Evolutionary conservation across 1,140 invertebrate species (phyloP), one percentile per base, ranked within the genome.

Genomic region (Achatina immaculata): DNA sequence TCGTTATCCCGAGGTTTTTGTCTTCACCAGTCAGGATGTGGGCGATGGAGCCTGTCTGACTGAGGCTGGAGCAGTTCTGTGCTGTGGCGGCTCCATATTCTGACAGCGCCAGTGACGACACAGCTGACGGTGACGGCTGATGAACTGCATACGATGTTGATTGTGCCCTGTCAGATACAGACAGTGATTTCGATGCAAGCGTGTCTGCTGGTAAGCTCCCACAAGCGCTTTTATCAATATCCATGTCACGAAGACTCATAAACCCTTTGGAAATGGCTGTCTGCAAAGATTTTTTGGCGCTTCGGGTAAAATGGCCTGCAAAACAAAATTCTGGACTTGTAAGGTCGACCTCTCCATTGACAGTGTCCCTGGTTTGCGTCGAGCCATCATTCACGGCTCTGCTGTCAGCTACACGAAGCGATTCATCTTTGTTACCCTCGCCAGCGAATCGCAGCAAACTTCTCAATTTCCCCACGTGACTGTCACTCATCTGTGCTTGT

Each of bases 1-100:
- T 7, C 11, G 38, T 43, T 1, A 3, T 28, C 24, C 68, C 68
- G 6, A 69, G 38, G 42, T 69, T 42, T 24, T 69, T 69, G 42
- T 69, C 68, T 38, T 69, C 68, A 9, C 68, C 68, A 9, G 68
- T 69, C n/a, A 69, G 24, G 42, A 69, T 69, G n/a, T 69, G 68
- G 19, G 68, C 68, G 19, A 69, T 69, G 21, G 42, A 40, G n/a
- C n/a, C n/a, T n/a, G n/a, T n/a, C n/a, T 9, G 68, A 43, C 16
- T 69, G 68, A 43, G 68, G 42, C 31, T 69, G 58, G 28, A 31
- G 58, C 28, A 28, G 6, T 2, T 31, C 31, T 31, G 1, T 55
- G 48, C 4, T 16, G n/a, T 62, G 28, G 4, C 28, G 28, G n/a
- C 21, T 62, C 31, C 58, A 2, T 31, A 19, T 55, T 14, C 48